Base-by-base conservation (phyloP, 1,140 invertebrate species). In the Metaphire vulgaris region DNA sequence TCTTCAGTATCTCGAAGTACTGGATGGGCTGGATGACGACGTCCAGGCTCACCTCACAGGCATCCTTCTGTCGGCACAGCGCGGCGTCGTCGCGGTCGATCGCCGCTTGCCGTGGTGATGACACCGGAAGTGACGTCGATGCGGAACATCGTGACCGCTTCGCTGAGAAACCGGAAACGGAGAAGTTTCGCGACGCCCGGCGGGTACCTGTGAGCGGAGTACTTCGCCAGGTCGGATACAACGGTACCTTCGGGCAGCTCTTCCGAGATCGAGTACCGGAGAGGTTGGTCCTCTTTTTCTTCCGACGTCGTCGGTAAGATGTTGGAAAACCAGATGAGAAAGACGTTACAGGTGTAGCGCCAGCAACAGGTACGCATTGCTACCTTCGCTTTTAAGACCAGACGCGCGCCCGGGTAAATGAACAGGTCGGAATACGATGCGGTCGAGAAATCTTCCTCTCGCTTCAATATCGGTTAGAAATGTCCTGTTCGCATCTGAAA, bases 1-100 rank as follows among this genome's bases (percentile, higher is more conserved):
- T 78, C n/a, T 78, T 65, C 2, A 78, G 56, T 68, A 78, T 69
- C 28, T 65, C 32, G 21, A 78, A 74, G 73, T 70, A 78, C 67
- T 75, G 33, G 2, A 56, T 56, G 1, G 77, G 77, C 21, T 66
- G 34, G n/a, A 78, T 72, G 68, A 69, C 77, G 21, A 78, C 69
- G 56, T 70, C 69, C 21, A 78, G 41, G 26, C 31, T 33, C 29
- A 78, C 6, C 26, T 33, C 32, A 30, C 77, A 78, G n/a, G 21
- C 26, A 26, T 56, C 68, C 56, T 64, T 29, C 21, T 66, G 33
- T 28, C 75, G 73, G 74, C 77, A 78, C 28, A 75, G 28, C 14
- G 26, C 21, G 30, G 32, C 33, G 12, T 31, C 14, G 41, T 78
- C 77, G 2, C 77, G 29, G 68, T 78, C 77, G n/a, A 78, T 75